These are phyloP conservation scores for Rhinopomastus cyanomelas DNA, from an alignment of 2,113 vertebrate genomes.

Conservation along the genomic window DNA sequence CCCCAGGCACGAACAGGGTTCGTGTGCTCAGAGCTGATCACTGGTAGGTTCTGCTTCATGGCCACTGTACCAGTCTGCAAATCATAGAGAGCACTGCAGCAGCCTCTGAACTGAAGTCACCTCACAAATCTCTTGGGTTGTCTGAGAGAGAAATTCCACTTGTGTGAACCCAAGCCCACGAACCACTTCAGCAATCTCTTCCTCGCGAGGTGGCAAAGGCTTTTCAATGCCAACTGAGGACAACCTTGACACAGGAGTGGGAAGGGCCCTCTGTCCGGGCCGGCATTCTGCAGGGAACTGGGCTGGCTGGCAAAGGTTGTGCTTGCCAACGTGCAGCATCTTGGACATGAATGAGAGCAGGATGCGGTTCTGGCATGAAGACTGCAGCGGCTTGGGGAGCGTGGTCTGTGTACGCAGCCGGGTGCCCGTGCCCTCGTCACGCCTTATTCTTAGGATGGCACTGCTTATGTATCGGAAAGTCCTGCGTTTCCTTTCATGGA, in stretches of 20 bases:
- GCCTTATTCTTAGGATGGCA: constrained; percentile 29
- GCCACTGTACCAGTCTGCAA: not conserved
- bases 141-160: not conserved
- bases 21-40: not conserved
- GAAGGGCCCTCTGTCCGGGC: not conserved
- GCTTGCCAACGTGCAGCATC: not conserved
- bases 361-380: constrained; percentile 5
- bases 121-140: not conserved
- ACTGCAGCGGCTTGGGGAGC: constrained; percentile 35
- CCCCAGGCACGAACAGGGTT: not conserved
- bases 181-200: not conserved
- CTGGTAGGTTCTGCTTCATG: not conserved
- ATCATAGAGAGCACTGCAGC: not conserved
- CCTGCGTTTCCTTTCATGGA: constrained; percentile 23
- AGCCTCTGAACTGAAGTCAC: not conserved
- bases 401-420: constrained; percentile 30
- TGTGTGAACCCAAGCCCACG: not conserved
- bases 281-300: not conserved
- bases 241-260: not conserved
- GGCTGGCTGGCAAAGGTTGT: not conserved
- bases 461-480: constrained; percentile 20
- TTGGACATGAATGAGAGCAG: not conserved
- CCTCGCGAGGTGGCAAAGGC: not conserved
- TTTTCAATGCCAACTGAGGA: not conserved
- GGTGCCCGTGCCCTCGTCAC: not conserved